Evolutionary conservation across 2,113 vertebrate species (phyloP), one percentile per base, ranked within the genome.

Genomic region (Plectropomus leopardus): DNA sequence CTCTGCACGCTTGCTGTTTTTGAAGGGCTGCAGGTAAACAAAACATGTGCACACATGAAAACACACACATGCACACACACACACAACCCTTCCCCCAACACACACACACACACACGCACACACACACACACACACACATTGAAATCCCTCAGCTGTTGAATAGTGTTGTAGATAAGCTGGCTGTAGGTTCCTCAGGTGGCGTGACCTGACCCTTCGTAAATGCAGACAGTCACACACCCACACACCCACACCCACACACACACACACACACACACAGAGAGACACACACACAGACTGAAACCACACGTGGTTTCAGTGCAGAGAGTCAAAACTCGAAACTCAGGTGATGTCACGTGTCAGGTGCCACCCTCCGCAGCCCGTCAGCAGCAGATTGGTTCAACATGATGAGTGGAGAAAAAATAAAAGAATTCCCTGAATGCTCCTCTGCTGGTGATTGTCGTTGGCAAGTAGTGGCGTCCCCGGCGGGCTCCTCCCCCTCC

Each of bases 21-120:
- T 85, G 74, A 88, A 76, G 78, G 77, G 50, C 36, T 78, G 51
- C 90, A 94, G 92, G 92, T 94, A 94, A 94, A 94, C 92, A 93
- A 91, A 76, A 84, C 75, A 23, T 5, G 1, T n/a, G 10, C 72
- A 7, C 54, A 28, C 63, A 13, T 53, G 51, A 64, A 32, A 23
- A 54, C 19, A 57, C 64, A 50, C 69, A 66, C 54, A 74, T 76
- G 60, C 61, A 61, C 45, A 76, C 55, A 61, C 61, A 70, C 42
- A 69, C 40, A 69, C 36, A 61, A 48, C 47, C n/a, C n/a, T n/a
- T n/a, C n/a, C n/a, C n/a, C n/a, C 34, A 36, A 6, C 32, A 10
- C 15, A 36, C 47, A 17, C 28, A 26, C 26, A 47, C 50, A 51
- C 59, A n/a, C 47, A 64, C 50, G 26, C 26, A 60, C 44, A n/a